Conservation (phyloP, 2,888 invertebrate genomes). For the Caenorhabditis sp. region DNA sequence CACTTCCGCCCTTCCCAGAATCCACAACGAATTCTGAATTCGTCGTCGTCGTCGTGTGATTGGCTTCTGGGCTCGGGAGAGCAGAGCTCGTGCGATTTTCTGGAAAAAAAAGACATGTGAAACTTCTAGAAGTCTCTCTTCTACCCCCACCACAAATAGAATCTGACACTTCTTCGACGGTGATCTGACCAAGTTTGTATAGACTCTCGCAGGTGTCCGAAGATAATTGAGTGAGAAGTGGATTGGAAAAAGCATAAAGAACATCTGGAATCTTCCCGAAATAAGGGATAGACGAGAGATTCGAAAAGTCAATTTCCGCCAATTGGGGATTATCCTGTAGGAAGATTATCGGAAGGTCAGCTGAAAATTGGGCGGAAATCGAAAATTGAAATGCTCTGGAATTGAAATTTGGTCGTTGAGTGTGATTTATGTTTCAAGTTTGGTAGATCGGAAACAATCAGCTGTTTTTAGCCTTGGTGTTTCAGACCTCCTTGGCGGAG, state of each 20-base stretch:
- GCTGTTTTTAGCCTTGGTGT: too few relatives aligned
- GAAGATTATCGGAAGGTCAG: constrained; percentile 54
- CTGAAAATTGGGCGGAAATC: constrained; percentile 33
- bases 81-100: constrained; percentile 20
- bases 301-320: constrained; percentile 29
- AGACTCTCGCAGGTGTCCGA: constrained; percentile 44
- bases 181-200: constrained; percentile 41
- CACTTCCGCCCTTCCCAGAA: not conserved
- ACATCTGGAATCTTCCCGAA: constrained; percentile 45
- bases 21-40: constrained; percentile 10
- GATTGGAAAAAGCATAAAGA: constrained; percentile 47
- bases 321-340: constrained; percentile 47
- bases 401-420: not conserved
- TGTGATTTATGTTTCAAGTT: not conserved
- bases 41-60: constrained; percentile 5
- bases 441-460: not conserved
- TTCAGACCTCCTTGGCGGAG: too few relatives aligned
- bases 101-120: constrained; percentile 25
- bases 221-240: constrained; percentile 37
- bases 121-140: not conserved
- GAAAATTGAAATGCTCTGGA: not conserved
- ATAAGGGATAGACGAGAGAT: constrained; percentile 51
- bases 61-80: constrained; percentile 3
- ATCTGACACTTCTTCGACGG: constrained; percentile 22
- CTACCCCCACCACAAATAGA: constrained; percentile 36